These are phyloP conservation scores for Felis chaus DNA, from an alignment of 2,113 vertebrate genomes.

Conservation along the genomic window DNA sequence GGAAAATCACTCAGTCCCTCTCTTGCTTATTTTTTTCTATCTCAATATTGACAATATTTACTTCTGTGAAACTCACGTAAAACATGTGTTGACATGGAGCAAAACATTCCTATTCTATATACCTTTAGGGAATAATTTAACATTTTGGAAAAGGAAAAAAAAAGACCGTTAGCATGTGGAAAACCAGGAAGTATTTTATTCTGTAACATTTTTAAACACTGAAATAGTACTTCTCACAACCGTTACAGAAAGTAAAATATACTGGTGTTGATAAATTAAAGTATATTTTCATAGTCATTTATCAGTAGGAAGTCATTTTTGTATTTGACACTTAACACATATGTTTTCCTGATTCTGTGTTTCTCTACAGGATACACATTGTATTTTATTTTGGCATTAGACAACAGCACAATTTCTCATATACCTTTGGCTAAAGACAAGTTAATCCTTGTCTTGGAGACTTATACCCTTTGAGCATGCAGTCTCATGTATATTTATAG, in stretches of 20 bases:
- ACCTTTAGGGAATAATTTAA: conserved; percentile 2
- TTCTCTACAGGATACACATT: not conserved
- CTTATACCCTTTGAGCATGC: not conserved
- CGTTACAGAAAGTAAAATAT: not conserved
- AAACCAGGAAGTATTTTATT: not conserved
- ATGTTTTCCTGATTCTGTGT: not conserved
- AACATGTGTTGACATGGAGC: not conserved
- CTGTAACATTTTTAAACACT: not conserved
- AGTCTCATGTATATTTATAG: not conserved
- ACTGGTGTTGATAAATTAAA: not conserved
- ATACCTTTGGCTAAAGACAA: not conserved
- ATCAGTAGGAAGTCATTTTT: not conserved
- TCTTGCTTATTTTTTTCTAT: not conserved
- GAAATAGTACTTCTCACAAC: not conserved
- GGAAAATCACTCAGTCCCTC: not conserved
- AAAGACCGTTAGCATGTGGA: not conserved
- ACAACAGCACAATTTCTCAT: not conserved
- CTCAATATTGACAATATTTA: conserved; percentile 1
- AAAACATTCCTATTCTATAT: not conserved
- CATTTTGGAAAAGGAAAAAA: not conserved
- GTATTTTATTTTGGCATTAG: not conserved
- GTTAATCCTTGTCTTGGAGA: not conserved
- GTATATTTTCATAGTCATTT: not conserved
- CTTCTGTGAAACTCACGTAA: not conserved
- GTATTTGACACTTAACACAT: not conserved